Conservation (phyloP, 2,888 invertebrate species). For the Apantesis nais region DNA sequence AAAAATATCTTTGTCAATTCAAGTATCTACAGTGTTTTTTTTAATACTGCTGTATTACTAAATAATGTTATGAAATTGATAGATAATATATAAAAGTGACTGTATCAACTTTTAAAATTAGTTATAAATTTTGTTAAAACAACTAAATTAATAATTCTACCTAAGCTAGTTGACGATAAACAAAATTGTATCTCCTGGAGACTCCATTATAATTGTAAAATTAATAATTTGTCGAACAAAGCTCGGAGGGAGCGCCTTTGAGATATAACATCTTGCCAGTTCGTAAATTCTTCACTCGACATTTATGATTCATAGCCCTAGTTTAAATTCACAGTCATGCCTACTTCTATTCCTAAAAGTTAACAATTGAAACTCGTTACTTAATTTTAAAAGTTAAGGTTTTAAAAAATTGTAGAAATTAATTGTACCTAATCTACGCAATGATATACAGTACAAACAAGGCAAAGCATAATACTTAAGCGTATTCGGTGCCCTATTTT, state of each 20-base stretch:
- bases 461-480: slow-evolving; percentile 9
- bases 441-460: not conserved
- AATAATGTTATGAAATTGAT: not conserved
- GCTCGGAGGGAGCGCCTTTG: slow-evolving; percentile 49
- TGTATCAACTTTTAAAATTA: not conserved
- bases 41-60: not conserved
- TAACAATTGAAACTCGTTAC: slow-evolving; percentile 2
- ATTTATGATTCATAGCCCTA: slow-evolving; percentile 40
- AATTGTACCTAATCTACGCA: not conserved
- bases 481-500: slow-evolving; percentile 22
- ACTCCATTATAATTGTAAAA: slow-evolving; percentile 58
- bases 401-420: not conserved
- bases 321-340: slow-evolving; percentile 35
- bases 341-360: slow-evolving; percentile 25
- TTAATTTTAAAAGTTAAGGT: not conserved
- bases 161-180: slow-evolving; percentile 5
- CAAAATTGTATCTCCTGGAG: slow-evolving; percentile 21
- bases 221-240: slow-evolving; percentile 63
- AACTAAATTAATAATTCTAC: not conserved
- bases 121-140: not conserved
- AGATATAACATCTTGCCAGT: slow-evolving; percentile 65
- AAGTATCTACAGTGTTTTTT: too few species aligned
- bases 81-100: not conserved
- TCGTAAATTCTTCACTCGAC: slow-evolving; percentile 66
- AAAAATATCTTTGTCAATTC: too few species aligned